A percentile compares a stretch with the other conserved stretches of the same genome.
Evolutionary conservation across 2,797 vertebrate genomes (phyloP).

Genomic region (Notolepis coatsorum): DNA sequence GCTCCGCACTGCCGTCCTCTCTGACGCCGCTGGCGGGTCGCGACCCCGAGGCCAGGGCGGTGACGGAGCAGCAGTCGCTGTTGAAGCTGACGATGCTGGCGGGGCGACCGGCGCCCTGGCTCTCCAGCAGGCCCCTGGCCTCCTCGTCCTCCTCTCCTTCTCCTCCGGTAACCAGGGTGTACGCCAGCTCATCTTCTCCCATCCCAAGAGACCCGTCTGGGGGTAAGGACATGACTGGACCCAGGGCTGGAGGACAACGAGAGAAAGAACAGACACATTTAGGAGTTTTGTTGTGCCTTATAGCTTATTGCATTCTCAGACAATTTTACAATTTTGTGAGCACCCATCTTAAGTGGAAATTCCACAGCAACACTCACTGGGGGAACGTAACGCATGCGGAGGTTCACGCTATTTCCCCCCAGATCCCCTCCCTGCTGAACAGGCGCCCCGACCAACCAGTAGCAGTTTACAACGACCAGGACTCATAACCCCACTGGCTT

Average conservation of each 20-base stretch:
- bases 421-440: too few species aligned
- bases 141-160: constrained; percentile 81
- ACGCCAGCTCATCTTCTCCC: constrained; percentile 88
- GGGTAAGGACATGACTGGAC: constrained; percentile 70
- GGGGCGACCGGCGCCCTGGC: constrained; percentile 79
- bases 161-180: constrained; percentile 76
- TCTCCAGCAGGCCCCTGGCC: constrained; percentile 85
- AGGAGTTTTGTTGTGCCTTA: too few species aligned
- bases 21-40: constrained; percentile 86
- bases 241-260: constrained; percentile 71
- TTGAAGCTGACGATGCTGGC: constrained; percentile 94
- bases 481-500: too few species aligned
- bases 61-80: constrained; percentile 89
- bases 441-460: too few species aligned
- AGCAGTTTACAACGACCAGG: too few species aligned
- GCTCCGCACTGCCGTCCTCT: constrained; percentile 81
- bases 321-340: neutral
- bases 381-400: too few species aligned
- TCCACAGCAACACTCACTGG: too few species aligned
- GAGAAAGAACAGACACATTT: neutral
- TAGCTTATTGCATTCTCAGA: too few species aligned
- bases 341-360: neutral
- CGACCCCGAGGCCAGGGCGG: constrained; percentile 86
- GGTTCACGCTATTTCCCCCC: too few species aligned
- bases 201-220: constrained; percentile 29